Base-by-base conservation (phyloP, 2,797 vertebrate genomes). In the Poecilia gillii region DNA sequence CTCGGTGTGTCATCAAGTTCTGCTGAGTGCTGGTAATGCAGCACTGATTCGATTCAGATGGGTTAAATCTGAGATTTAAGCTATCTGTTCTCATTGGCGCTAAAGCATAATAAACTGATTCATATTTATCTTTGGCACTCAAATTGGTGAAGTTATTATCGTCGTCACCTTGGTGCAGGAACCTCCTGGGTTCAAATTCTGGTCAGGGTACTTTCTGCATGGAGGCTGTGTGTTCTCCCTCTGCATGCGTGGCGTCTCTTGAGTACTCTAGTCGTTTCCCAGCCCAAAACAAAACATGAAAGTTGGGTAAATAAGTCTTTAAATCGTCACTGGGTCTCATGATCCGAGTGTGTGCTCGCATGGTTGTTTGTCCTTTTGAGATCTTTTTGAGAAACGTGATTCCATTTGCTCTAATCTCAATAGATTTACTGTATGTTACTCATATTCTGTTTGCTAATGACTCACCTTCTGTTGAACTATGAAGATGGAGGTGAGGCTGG, bases 361-460 rank as follows among this genome's bases (percentile, higher is more conserved):
- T 70, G 23, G 66, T 70, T 70, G 28, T 62, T 33, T 33, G 59
- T 62, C 31, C 59, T 41, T 39, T 41, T 62, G 28, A 1, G 55
- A 13, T 59, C n/a, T 0, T 11, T 68, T 25, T 68, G 64, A 25
- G 64, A 23, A 68, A 13, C n/a, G 6, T 28, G 25, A 28, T 41
- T 39, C 20, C 23, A 68, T 82, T 79, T 84, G 84, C 87, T 82
- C 80, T 85, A 80, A 85, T 91, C 84, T 90, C 84, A 73, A 25
- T 77, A 74, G 83, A 80, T 9, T 53, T 84, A 77, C 68, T 81
- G 51, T 82, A 90, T 88, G 89, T 90, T 90, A 73, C 90, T 86
- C 77, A 80, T 90, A 89, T 93, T 93, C 87, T 89, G 89, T 85
- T 91, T 92, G 85, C 75, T 5, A 78, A 73, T 68, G 81, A 71